Conservation (phyloP, 92 coral and sea anemone genomes). For the Blastomussa wellsi region DNA sequence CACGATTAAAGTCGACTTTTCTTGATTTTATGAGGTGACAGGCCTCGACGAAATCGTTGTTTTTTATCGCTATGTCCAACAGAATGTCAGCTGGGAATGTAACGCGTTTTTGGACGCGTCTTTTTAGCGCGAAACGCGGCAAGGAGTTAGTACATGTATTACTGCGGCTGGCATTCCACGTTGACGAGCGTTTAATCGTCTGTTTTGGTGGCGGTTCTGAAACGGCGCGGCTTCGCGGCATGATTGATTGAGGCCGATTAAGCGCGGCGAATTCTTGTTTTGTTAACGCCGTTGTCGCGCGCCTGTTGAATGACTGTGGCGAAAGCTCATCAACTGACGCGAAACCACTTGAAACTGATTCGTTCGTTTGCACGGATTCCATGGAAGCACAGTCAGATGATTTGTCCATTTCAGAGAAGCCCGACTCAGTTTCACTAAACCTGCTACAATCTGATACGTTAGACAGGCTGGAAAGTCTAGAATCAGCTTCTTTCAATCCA, state of each 20-base stretch:
- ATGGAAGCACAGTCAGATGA: slow-evolving; percentile 25
- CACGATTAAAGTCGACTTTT: slow-evolving; percentile 76
- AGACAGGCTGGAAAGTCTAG: slow-evolving; percentile 63
- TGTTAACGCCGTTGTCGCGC: slow-evolving; percentile 65
- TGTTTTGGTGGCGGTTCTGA: slow-evolving; percentile 29
- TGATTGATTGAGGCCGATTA: not conserved
- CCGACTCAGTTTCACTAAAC: slow-evolving; percentile 68
- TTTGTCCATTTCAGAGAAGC: slow-evolving; percentile 68
- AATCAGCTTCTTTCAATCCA: slow-evolving; percentile 53
- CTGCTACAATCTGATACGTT: slow-evolving; percentile 72
- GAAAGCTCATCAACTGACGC: slow-evolving; percentile 26
- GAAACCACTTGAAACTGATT: slow-evolving; percentile 23
- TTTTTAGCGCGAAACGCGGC: slow-evolving; percentile 13
- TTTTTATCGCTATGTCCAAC: slow-evolving; percentile 64
- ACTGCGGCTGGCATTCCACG: slow-evolving; percentile 1
- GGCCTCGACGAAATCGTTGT: slow-evolving; percentile 82
- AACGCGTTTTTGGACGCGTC: slow-evolving; percentile 51
- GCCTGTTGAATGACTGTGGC: slow-evolving; percentile 31
- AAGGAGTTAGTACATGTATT: not conserved
- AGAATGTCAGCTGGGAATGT: slow-evolving; percentile 68
- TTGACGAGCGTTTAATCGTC: slow-evolving; percentile 21
- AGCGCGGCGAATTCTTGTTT: slow-evolving; percentile 52
- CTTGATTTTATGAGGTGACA: slow-evolving; percentile 82
- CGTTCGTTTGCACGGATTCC: slow-evolving; percentile 52
- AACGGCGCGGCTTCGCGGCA: slow-evolving; percentile 7